Evolutionary conservation across 1,140 invertebrate species (phyloP).

Genomic region (Heterodera carotae): DNA sequence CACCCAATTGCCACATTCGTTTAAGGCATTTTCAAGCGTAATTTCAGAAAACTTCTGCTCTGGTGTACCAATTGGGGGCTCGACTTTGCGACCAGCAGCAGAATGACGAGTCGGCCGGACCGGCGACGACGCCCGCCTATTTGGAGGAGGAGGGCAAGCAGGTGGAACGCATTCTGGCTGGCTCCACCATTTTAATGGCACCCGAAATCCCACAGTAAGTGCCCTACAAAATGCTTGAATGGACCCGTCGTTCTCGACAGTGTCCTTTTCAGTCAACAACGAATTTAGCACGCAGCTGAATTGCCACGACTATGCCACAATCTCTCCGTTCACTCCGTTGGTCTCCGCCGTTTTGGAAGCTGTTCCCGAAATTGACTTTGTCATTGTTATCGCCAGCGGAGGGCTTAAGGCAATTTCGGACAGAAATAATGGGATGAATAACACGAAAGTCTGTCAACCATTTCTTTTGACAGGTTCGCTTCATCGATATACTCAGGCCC

Average conservation of each 20-base stretch:
- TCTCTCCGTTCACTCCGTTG: conserved; percentile 59
- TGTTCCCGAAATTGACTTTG: conserved; percentile 58
- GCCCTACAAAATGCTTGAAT: no score
- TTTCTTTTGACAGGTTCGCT: conserved; percentile 28
- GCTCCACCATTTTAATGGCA: conserved; percentile 57
- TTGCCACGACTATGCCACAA: conserved; percentile 62
- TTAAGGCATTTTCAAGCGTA: neutral
- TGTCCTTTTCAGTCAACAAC: neutral
- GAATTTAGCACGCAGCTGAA: conserved; percentile 50
- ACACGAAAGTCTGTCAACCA: neutral
- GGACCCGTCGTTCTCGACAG: no score
- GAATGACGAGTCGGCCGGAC: neutral
- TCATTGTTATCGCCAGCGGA: conserved; percentile 57
- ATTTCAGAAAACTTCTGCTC: conserved; percentile 60
- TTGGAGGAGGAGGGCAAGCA: conserved; percentile 37
- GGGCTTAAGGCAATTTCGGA: conserved; percentile 58
- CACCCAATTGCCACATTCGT: neutral
- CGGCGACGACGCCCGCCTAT: conserved; percentile 12
- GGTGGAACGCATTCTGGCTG: conserved; percentile 43
- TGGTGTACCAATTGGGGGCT: conserved; percentile 58
- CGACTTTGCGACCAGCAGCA: conserved; percentile 48
- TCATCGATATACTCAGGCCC: conserved; percentile 29
- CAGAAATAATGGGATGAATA: neutral
- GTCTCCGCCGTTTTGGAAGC: conserved; percentile 47
- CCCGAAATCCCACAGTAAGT: conserved; percentile 59